These are phyloP conservation scores for Onychostruthus taczanowskii DNA, from an alignment of 2,113 vertebrate species.

Conservation along the genomic window DNA sequence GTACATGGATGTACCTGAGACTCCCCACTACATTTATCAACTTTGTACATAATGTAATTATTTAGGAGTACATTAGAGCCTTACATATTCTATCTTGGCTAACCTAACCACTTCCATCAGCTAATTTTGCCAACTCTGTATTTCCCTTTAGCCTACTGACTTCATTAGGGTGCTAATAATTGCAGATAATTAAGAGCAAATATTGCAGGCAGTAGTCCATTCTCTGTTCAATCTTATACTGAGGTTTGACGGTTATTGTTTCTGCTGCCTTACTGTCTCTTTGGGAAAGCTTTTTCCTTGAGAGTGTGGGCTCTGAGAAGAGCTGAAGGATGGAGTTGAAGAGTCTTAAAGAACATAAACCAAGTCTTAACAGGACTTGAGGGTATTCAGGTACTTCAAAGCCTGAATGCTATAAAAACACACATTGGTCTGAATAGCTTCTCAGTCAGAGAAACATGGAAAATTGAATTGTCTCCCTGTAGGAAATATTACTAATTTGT, in stretches of 20 bases:
- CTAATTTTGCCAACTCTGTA: neutral
- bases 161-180: neutral
- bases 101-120: neutral
- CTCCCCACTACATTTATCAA: neutral
- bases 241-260: neutral
- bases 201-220: neutral
- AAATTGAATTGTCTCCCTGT: neutral
- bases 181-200: neutral
- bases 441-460: neutral
- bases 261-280: neutral
- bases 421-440: neutral
- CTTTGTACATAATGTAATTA: neutral
- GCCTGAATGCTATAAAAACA: neutral
- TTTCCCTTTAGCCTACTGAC: neutral
- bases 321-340: neutral
- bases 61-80: neutral
- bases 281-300: neutral
- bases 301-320: neutral
- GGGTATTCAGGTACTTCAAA: neutral
- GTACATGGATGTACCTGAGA: neutral
- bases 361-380: neutral
- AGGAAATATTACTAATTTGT: neutral
- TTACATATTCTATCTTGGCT: neutral
- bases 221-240: accelerated
- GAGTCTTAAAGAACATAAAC: neutral